Conservation (phyloP, 2,113 vertebrate genomes). For the Lota lota region DNA sequence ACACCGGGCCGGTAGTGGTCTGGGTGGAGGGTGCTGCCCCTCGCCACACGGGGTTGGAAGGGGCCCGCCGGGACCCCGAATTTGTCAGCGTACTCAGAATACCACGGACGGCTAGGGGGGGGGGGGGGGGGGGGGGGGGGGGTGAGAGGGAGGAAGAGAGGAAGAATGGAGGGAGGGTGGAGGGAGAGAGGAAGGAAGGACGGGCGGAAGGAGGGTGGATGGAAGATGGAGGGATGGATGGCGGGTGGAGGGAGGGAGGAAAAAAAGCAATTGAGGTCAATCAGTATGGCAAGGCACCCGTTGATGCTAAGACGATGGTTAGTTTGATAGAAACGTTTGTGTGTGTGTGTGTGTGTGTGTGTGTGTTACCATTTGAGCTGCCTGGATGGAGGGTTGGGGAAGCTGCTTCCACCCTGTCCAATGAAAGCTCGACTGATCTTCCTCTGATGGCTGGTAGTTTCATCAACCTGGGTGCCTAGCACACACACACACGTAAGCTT, state of each 20-base stretch:
- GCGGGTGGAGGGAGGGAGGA: too few relatives aligned
- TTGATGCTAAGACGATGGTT: too few relatives aligned
- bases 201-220: too few relatives aligned
- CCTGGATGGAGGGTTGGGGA: not conserved
- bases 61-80: not conserved
- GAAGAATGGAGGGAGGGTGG: too few relatives aligned
- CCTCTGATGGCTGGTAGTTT: not conserved
- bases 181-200: not conserved
- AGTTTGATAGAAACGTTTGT: too few relatives aligned
- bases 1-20: not conserved
- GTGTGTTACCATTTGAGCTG: not conserved
- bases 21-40: not conserved
- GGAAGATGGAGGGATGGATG: too few relatives aligned
- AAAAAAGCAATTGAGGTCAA: not conserved
- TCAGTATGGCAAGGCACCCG: not conserved
- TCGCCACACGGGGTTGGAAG: not conserved
- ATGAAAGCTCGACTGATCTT: not conserved
- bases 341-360: not conserved
- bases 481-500: slow-evolving; percentile 3
- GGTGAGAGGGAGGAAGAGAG: too few relatives aligned
- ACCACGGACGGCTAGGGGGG: not conserved
- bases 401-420: not conserved
- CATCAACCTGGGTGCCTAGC: not conserved
- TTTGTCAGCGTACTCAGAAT: slow-evolving; percentile 14
- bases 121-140: not conserved